These are phyloP conservation scores for Eretmodus cyanostictus DNA, from an alignment of 2,113 vertebrate species.

Conservation along the genomic window DNA sequence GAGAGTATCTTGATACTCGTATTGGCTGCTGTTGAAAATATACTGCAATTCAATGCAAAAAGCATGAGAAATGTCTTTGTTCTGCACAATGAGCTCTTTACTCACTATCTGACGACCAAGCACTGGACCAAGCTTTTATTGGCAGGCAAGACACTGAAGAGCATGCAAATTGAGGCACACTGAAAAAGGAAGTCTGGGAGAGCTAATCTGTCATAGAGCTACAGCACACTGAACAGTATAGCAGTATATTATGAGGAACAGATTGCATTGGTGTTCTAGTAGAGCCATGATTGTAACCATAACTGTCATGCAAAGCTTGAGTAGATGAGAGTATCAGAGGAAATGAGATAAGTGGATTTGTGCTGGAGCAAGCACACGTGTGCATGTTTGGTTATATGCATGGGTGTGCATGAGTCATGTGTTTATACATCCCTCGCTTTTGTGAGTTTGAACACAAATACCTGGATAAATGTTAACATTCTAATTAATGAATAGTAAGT, in stretches of 20 bases:
- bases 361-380: background rate
- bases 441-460: background rate
- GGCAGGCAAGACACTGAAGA: background rate
- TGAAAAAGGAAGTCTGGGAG: background rate
- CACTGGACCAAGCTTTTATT: background rate
- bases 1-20: background rate
- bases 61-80: background rate
- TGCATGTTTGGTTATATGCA: background rate
- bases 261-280: background rate
- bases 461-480: background rate
- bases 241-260: background rate
- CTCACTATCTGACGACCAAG: background rate
- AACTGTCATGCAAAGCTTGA: background rate
- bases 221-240: background rate
- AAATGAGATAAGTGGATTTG: background rate
- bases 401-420: background rate
- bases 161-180: background rate
- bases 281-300: background rate
- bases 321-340: background rate
- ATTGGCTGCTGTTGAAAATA: background rate
- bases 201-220: background rate
- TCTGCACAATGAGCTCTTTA: background rate
- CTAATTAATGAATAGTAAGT: rapidly evolving
- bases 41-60: background rate
- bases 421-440: background rate